phyloP scores from a whole-genome alignment of 2,888 invertebrate genomes.

The Thalpophila matura region DNA sequence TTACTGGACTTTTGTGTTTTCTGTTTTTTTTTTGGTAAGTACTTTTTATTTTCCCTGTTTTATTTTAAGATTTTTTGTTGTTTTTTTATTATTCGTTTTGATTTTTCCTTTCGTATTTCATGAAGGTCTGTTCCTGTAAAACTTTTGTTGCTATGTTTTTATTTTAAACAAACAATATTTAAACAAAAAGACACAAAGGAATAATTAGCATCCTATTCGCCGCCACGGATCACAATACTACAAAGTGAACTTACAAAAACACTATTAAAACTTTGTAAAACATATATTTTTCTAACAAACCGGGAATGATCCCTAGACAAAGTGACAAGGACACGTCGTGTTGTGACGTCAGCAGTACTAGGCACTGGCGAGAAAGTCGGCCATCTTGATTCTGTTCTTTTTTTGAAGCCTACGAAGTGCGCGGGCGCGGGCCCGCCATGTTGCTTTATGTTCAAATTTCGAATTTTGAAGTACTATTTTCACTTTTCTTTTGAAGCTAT shows the following conservation, averaged over 20 bases:
- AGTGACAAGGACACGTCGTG: constrained; percentile 86
- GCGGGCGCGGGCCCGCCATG: constrained; percentile 81
- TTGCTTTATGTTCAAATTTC: constrained; percentile 74
- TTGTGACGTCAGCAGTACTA: constrained; percentile 88
- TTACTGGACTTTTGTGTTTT: constrained; percentile 84
- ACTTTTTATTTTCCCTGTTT: constrained; percentile 60
- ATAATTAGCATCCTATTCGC: constrained; percentile 10
- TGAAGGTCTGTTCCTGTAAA: neutral
- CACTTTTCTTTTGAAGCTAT: neutral
- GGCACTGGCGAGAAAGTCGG: constrained; percentile 89
- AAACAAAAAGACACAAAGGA: constrained; percentile 58
- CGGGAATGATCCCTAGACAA: constrained; percentile 77
- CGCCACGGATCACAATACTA: constrained; percentile 34
- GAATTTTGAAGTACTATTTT: constrained; percentile 39
- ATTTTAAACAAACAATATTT: constrained; percentile 20
- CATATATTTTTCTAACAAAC: constrained; percentile 68
- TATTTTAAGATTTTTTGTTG: constrained; percentile 46
- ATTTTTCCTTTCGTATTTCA: constrained; percentile 9
- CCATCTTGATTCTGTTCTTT: constrained; percentile 88
- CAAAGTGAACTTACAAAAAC: constrained; percentile 47
- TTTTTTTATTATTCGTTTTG: constrained; percentile 32
- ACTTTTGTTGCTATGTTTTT: neutral
- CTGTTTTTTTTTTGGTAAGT: constrained; percentile 85
- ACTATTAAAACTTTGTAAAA: constrained; percentile 50
- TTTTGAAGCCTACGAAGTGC: constrained; percentile 88